Evolutionary conservation across 2,797 vertebrate species (phyloP), one percentile per base, ranked within the genome.

Genomic region (Enteromius anoplus): DNA sequence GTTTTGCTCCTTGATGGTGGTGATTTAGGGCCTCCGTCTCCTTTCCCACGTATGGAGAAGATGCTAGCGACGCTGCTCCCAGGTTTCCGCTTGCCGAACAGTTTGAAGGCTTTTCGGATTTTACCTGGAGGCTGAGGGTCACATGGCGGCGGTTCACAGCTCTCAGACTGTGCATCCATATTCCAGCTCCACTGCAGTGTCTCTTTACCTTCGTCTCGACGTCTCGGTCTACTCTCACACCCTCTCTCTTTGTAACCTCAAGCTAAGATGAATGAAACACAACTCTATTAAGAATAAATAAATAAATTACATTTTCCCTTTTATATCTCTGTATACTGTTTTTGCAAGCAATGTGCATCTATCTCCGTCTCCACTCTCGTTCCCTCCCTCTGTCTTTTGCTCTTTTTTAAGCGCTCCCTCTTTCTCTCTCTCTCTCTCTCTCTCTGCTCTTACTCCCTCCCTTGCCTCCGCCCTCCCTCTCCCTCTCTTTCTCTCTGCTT

Each of bases 101-200:
- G 93, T 92, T 99, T 99, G 92, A 99, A 98, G 88, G 97, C 96
- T 91, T 96, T 98, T 90, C 97, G 96, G 87, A 97, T 98, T 95
- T 96, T 98, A 85, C 97, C 97, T 89, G 97, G 94, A 81, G 97
- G 95, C 93, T 95, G 97, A 73, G 96, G 94, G 91, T 97, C 97
- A 91, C 94, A 93, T 86, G 95, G 93, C 88, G 95, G 94, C 88
- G 96, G 94, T 85, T 97, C 95, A 77, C 92, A 93, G 88, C 93
- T 95, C 83, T 98, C 98, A 65, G 92, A 95, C 89, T 95, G 97
- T 93, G 94, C 94, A 94, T 99, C 98, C 98, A 99, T 99, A 92
- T 95, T 95, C 71, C 47, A 79, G 60, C 23, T 84, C 82, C 84
- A 77, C 82, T 84, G 86, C 83, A 86, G 84, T 72, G 81, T 86